Evolutionary conservation across 2,113 vertebrate genomes (phyloP), one percentile per base, ranked within the genome.

Genomic region (Anarhynchus alexandrinus): DNA sequence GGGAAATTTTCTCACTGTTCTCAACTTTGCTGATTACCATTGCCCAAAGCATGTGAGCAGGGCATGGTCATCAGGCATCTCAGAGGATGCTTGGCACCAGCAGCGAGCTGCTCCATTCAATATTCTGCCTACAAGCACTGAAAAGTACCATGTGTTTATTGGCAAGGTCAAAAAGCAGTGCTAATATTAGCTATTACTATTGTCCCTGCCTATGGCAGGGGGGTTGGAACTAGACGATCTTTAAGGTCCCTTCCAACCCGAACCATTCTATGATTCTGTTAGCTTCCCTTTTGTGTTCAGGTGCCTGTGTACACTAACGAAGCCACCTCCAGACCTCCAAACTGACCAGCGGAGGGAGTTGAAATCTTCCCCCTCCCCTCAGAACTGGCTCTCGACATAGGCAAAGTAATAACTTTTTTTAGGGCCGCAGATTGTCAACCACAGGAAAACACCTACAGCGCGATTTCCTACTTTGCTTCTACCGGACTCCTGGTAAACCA

Each of bases 241-340:
- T 66, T 32, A 66, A 66, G 19, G 20, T 43, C 42, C 38, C 62
- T 42, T 42, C 40, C 62, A 64, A 30, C 38, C 38, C 26, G 20
- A 64, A 42, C 38, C 38, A 30, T 21, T 42, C 62, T 32, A 32
- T 32, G 64, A 23, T 30, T 32, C 47, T 27, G 4, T 54, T 4
- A 29, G 18, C 42, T 62, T 30, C 34, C 52, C 38, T 19, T 5
- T 10, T 8, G 42, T 1, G 1, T 36, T 70, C 64, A 34, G 78
- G 65, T n/a, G 19, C 42, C 47, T 25, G 30, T 25, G 12, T 2
- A 12, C 0, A 0, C 51, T 17, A 45, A 36, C 2, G 5, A 19
- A 73, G 12, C 40, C 45, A 65, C 40, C n/a, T 65, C 32, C 47
- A 1, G 2, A 17, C 14, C 26, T n/a, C 76, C 74, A 83, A 69